Percentiles rank a stretch among this genome's conserved stretches.
Evolutionary conservation across 2,797 vertebrate species (phyloP).

Genomic region (Ctenopoma multispine): DNA sequence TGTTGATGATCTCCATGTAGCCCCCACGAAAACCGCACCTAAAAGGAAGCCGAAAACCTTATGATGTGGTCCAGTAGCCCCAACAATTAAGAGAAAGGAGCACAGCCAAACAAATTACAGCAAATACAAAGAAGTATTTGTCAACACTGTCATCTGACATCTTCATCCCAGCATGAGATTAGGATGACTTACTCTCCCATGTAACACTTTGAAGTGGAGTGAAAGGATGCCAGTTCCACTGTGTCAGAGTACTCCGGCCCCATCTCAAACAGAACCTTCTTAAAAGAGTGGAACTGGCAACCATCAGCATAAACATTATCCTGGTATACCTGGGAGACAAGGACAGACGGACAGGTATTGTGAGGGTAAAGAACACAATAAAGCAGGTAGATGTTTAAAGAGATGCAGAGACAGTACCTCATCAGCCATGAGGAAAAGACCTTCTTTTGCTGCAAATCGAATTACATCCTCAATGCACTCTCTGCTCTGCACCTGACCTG

Average conservation of each 20-base stretch:
- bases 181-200: conserved; percentile 92
- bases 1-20: conserved; percentile 94
- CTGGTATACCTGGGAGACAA: conserved; percentile 89
- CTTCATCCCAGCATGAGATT: conserved; percentile 3
- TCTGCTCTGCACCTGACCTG: conserved; percentile 94
- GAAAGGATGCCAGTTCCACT: conserved; percentile 92
- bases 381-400: background rate
- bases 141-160: background rate
- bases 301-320: conserved; percentile 92
- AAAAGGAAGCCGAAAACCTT: background rate
- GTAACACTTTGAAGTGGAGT: conserved; percentile 94
- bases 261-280: conserved; percentile 94
- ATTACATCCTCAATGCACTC: conserved; percentile 93
- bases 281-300: conserved; percentile 93
- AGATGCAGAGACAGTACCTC: conserved; percentile 81
- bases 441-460: conserved; percentile 90
- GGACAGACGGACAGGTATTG: background rate
- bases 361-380: background rate
- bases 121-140: background rate
- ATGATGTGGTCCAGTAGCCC: background rate
- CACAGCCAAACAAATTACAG: background rate
- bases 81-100: background rate
- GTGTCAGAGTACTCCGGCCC: conserved; percentile 85
- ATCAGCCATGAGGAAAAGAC: conserved; percentile 93
- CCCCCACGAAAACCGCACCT: conserved; percentile 93